These are phyloP conservation scores for Meiosimyza platycephala DNA, from an alignment of 2,888 invertebrate genomes.

Conservation along the genomic window DNA sequence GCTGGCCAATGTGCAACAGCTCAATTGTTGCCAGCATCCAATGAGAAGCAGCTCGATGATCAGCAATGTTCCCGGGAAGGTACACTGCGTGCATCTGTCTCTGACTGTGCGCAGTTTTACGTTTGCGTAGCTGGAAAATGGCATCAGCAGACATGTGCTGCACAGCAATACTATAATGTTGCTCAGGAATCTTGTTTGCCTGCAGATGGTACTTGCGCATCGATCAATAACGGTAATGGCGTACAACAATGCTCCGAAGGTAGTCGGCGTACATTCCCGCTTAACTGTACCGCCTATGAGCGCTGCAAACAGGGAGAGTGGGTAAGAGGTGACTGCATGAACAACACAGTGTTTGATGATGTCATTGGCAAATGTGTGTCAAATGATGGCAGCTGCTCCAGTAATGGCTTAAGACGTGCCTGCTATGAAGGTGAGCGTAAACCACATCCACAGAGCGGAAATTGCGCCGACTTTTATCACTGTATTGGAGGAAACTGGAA, in stretches of 20 bases:
- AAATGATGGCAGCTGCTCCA: constrained; percentile 53
- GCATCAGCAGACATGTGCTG: constrained; percentile 42
- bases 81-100: constrained; percentile 38
- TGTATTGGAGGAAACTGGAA: constrained; percentile 55
- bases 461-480: constrained; percentile 55
- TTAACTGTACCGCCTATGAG: constrained; percentile 49
- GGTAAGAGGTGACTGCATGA: constrained; percentile 42
- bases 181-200: constrained; percentile 31
- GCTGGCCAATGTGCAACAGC: constrained; percentile 45
- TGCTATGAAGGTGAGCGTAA: constrained; percentile 50
- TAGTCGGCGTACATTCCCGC: constrained; percentile 36
- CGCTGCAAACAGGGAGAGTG: constrained; percentile 49
- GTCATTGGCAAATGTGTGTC: constrained; percentile 43
- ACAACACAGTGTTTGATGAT: constrained; percentile 45
- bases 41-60: background rate
- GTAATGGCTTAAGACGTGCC: constrained; percentile 52
- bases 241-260: constrained; percentile 43
- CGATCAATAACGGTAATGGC: constrained; percentile 44
- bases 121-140: constrained; percentile 49
- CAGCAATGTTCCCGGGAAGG: constrained; percentile 22
- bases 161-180: constrained; percentile 48
- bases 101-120: constrained; percentile 50
- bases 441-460: constrained; percentile 40
- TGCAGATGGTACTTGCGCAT: constrained; percentile 38
- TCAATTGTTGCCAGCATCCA: background rate